phyloP scores from a whole-genome alignment of 2,113 vertebrate species.

The Callipepla californica region DNA sequence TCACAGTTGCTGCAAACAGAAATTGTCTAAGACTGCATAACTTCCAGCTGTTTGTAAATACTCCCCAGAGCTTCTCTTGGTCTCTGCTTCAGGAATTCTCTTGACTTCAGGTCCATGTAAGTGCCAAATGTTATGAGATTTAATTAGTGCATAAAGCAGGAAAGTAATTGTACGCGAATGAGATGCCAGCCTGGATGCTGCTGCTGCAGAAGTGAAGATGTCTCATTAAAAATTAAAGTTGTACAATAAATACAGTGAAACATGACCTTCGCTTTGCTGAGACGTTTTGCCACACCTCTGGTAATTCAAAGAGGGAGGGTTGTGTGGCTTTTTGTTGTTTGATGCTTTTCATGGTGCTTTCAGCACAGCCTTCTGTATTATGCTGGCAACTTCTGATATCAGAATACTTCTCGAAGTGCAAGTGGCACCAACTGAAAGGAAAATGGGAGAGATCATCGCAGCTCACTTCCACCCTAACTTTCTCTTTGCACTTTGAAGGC shows the following conservation, averaged over 20 bases:
- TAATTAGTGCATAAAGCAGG: background rate
- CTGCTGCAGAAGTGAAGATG: background rate
- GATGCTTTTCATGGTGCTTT: background rate
- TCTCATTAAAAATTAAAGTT: background rate
- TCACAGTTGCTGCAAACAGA: background rate
- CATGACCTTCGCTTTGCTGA: background rate
- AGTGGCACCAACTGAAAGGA: slow-evolving; percentile 4
- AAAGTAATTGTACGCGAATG: background rate
- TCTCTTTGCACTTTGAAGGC: background rate
- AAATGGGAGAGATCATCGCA: slow-evolving; percentile 16
- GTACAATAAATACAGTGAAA: background rate
- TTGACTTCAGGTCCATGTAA: background rate
- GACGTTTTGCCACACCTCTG: background rate
- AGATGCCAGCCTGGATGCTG: background rate
- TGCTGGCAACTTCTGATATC: background rate
- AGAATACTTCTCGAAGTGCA: background rate
- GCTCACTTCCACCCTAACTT: background rate
- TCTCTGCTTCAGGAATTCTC: background rate
- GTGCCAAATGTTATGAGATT: background rate
- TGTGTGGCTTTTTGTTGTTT: background rate
- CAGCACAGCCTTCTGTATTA: background rate
- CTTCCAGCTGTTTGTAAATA: background rate
- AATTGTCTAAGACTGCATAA: background rate
- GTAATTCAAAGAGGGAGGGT: background rate
- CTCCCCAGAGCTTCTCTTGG: background rate